Base-by-base conservation (phyloP, 2,113 vertebrate species). In the Notothenia rossii region DNA sequence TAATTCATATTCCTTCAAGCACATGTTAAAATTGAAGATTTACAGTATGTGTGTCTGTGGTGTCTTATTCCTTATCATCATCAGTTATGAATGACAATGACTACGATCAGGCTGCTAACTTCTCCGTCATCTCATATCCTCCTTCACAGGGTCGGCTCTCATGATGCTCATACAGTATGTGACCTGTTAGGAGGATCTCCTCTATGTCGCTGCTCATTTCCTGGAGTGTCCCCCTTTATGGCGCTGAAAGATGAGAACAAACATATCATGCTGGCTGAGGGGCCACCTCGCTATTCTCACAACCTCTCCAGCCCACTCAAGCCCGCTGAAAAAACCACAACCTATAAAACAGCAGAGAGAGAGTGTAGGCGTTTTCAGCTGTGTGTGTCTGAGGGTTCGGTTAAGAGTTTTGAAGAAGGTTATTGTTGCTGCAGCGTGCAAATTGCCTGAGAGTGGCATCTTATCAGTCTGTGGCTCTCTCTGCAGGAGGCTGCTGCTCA, bases 371-470 rank as follows among this genome's bases (percentile, higher is more conserved):
- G 70, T 69, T 36, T 54, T 17, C 25, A 33, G 12, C 13, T 49
- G 65, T 82, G 56, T 56, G 60, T 20, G 14, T 64, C 18, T 62
- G 49, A 66, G 50, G 48, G 65, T 63, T 63, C 55, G 48, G 36
- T 18, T 65, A n/a, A 12, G 72, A 67, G 51, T 62, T 73, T 72
- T 15, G 64, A 72, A 36, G 18, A 63, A 1, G 0, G n/a, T 64
- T 83, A 67, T 74, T 78, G 67, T 75, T 81, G 72, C 36, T 53
- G 54, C 48, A 65, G 48, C 9, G 56, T 63, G 54, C 48, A 87
- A 84, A 87, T 86, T 84, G 65, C 49, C 60, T 59, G 18, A 83
- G 72, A 87, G 71, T 81, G 75, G 76, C 73, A 66, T 89, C 70
- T 77, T 69, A 48, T 75, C 77, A 75, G 77, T 68, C 60, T 72